Evolutionary conservation across 2,797 vertebrate genomes (phyloP), one percentile per base, ranked within the genome.

Genomic region (Lophotriccus pileatus): DNA sequence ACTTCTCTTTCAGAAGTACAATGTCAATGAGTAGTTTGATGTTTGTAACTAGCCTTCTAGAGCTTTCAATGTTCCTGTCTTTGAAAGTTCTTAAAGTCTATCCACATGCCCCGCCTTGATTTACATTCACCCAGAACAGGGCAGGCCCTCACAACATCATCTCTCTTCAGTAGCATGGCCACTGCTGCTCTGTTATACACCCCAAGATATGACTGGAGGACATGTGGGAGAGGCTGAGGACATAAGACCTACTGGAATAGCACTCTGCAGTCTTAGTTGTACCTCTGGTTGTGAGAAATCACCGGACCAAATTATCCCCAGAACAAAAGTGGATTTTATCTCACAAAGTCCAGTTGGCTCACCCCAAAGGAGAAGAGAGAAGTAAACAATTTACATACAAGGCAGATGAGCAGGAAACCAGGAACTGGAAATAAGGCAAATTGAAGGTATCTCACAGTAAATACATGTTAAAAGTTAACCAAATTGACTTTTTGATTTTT

Each of bases 31-130:
- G 10, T 9, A 86, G 4, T 43, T 58, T 58, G 36, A 43, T 41
- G 11, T 32, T 41, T 69, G 5, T 23, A 50, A 34, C 23, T 44
- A 84, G 8, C 7, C 25, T 49, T 63, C 50, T 37, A 77, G 32
- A 34, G 17, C 10, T 84, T 81, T n/a, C 66, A 66, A 41, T 25
- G 14, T n/a, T 64, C 16, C 30, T 68, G 32, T 20, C 5, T 58
- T 80, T 69, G 24, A 59, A 80, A 83, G 19, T 37, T 70, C 43
- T 80, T 39, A 9, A 70, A 70, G 10, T 41, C 41, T 49, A 34
- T 14, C 28, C 20, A 24, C 19, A 28, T 0, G 1, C 2, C 1
- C 21, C 3, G 0, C 9, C 14, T 74, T 27, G 20, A 39, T 37
- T 63, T n/a, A 36, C 17, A 79, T 9, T 6, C 15, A 60, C 28